Base-by-base conservation (phyloP, 2,797 vertebrate genomes). In the Chelon auratus region DNA sequence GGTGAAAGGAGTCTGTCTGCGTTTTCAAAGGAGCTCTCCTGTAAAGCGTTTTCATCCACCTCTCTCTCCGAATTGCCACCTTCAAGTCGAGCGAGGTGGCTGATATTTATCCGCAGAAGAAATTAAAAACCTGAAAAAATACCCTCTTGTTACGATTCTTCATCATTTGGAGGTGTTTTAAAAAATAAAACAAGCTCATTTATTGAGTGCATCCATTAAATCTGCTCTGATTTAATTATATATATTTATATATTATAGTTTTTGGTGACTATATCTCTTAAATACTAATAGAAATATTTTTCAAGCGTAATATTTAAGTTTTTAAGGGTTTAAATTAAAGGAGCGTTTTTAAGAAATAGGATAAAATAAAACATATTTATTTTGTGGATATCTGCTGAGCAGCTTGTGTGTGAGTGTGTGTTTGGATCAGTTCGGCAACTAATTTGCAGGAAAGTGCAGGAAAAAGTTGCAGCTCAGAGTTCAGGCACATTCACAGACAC, bases 1-100 rank as follows among this genome's bases (percentile, higher is more conserved):
- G 62, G 78, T 67, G 77, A 37, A 66, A 54, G 73, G 56, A 80
- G 78, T 75, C 72, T 82, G 80, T 80, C 77, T 85, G 69, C 69
- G n/a, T 77, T 66, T 72, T 64, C 48, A 69, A 74, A 52, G 70
- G 45, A 60, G 77, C 42, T n/a, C 59, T 20, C 47, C 4, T 63
- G 54, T 10, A 54, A 24, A 1, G 5, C 14, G 43, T 3, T 45
- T 45, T n/a, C 14, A 2, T n/a, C 5, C 14, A 1, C 39, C 42
- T 43, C 43, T n/a, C 45, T 47, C 1, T 48, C 43, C n/a, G n/a
- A 2, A 45, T n/a, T n/a, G 12, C 5, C 40, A 15, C 40, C 40
- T 43, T 15, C 15, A 45, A 45, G 15, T 43, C 42, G 15, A 17
- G 24, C 42, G 15, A 17, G 13, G 15, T 3, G 42, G 7, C 14